Conservation (phyloP, 2,797 vertebrate species). For the Fringilla coelebs region DNA sequence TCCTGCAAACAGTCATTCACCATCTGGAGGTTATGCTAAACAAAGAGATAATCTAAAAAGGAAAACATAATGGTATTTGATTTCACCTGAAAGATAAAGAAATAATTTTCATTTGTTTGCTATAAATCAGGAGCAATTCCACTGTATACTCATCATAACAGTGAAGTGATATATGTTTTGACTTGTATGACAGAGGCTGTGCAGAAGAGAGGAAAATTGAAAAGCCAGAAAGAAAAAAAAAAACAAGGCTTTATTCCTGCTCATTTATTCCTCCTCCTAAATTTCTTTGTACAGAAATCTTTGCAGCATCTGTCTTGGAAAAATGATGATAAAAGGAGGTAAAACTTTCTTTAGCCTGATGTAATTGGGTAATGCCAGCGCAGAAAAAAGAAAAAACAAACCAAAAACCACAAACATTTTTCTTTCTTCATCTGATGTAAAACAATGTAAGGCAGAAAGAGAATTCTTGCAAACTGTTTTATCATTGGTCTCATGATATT, state of each 20-base stretch:
- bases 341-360: neutral
- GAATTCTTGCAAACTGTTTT: neutral
- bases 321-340: neutral
- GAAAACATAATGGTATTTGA: neutral
- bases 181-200: neutral
- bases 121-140: neutral
- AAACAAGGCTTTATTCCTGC: accelerated
- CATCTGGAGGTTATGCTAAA: neutral
- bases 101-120: neutral
- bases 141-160: neutral
- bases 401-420: neutral
- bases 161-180: neutral
- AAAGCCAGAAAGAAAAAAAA: neutral
- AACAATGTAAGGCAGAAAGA: neutral
- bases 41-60: neutral
- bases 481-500: neutral
- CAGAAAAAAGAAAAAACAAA: neutral
- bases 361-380: neutral
- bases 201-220: neutral
- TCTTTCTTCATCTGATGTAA: neutral
- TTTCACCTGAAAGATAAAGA: neutral
- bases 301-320: neutral
- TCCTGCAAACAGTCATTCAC: neutral
- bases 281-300: neutral
- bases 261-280: too few relatives aligned